Percentiles rank a stretch among this genome's conserved stretches.
Evolutionary conservation across 1,140 invertebrate species (phyloP).

Genomic region (Papilio glaucus): DNA sequence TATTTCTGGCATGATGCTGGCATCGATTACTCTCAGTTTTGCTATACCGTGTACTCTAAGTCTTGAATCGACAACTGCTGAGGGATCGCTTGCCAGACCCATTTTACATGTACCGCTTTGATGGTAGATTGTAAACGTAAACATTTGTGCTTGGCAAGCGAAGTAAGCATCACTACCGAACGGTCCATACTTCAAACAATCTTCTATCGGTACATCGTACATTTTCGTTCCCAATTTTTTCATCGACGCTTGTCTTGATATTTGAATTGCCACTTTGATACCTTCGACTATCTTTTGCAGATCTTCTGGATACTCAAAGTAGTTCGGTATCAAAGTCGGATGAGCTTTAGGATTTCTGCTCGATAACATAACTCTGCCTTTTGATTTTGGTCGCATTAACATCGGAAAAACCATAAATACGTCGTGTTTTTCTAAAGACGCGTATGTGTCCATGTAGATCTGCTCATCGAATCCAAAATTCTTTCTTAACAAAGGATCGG

Average conservation of each 20-base stretch:
- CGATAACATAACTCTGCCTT: slow-evolving; percentile 87
- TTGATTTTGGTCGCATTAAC: slow-evolving; percentile 89
- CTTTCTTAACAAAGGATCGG: slow-evolving; percentile 79
- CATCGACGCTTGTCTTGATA: slow-evolving; percentile 85
- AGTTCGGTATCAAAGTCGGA: slow-evolving; percentile 93
- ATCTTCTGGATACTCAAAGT: slow-evolving; percentile 87
- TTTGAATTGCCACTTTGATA: slow-evolving; percentile 84
- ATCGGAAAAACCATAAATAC: slow-evolving; percentile 88
- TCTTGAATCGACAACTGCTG: slow-evolving; percentile 88
- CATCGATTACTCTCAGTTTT: slow-evolving; percentile 90
- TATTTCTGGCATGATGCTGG: slow-evolving; percentile 89
- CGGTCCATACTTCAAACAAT: slow-evolving; percentile 84
- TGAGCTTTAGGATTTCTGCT: slow-evolving; percentile 88
- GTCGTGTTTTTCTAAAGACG: slow-evolving; percentile 81
- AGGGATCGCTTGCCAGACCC: slow-evolving; percentile 87
- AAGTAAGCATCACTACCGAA: slow-evolving; percentile 89
- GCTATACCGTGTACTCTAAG: slow-evolving; percentile 88
- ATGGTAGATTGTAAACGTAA: slow-evolving; percentile 91
- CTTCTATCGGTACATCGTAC: slow-evolving; percentile 85
- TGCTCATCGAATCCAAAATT: slow-evolving; percentile 85
- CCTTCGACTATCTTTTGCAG: slow-evolving; percentile 86
- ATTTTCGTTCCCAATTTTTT: slow-evolving; percentile 84
- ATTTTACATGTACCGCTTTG: slow-evolving; percentile 94
- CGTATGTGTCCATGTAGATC: slow-evolving; percentile 83
- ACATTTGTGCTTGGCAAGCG: slow-evolving; percentile 88